These are phyloP conservation scores for Hyla sarda DNA, from an alignment of 2,113 vertebrate species.

Conservation along the genomic window DNA sequence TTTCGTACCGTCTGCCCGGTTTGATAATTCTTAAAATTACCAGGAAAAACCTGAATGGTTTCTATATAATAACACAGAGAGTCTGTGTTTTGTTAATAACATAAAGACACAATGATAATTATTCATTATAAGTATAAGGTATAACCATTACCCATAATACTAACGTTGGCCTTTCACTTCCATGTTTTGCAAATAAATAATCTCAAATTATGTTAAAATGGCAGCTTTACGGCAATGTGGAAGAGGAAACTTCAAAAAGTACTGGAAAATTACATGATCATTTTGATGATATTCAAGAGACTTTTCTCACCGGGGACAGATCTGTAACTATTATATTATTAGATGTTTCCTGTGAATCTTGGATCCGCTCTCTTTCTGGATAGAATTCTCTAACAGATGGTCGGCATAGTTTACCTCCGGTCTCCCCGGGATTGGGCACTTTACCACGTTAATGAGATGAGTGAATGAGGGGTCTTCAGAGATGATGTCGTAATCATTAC, in stretches of 20 bases:
- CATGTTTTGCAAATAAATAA: neutral
- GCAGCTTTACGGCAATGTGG: neutral
- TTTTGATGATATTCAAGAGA: neutral
- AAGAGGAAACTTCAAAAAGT: neutral
- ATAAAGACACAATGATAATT: neutral
- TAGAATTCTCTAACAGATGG: slow-evolving; percentile 34
- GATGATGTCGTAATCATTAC: slow-evolving; percentile 29
- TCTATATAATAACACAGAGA: neutral
- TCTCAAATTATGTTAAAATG: neutral
- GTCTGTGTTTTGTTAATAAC: too few relatives aligned
- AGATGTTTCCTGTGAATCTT: neutral
- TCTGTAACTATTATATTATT: neutral
- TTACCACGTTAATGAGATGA: slow-evolving; percentile 20
- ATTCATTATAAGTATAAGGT: too few relatives aligned
- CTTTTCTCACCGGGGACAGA: neutral
- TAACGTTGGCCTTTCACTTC: neutral
- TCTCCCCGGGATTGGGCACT: slow-evolving; percentile 22
- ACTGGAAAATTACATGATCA: neutral
- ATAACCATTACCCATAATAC: neutral
- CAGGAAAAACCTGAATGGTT: neutral
- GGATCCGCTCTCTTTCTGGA: neutral
- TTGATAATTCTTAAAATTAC: neutral
- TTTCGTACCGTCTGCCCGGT: neutral
- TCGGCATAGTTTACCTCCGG: neutral
- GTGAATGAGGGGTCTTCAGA: slow-evolving; percentile 14